Conservation (phyloP, 2,113 vertebrate species). For the Mormoops blainvillei region DNA sequence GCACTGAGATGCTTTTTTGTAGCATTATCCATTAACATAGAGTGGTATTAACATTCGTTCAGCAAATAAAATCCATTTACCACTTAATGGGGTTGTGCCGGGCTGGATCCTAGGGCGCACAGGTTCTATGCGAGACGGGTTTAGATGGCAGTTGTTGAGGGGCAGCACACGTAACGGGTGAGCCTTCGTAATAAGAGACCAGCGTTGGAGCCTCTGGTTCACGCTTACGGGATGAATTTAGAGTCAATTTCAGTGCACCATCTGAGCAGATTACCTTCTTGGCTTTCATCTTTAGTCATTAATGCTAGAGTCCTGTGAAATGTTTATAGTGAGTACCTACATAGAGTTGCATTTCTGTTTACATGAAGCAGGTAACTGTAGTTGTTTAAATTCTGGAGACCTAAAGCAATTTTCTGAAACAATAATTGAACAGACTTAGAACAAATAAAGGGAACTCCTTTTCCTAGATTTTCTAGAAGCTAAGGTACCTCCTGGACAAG, state of each 20-base stretch:
- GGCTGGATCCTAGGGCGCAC: not conserved
- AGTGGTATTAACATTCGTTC: slow-evolving; percentile 45
- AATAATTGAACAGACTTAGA: not conserved
- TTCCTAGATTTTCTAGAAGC: not conserved
- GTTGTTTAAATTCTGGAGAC: not conserved
- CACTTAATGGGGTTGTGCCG: not conserved
- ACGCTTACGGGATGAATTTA: not conserved
- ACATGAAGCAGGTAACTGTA: not conserved
- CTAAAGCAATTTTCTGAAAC: not conserved
- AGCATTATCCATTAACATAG: not conserved
- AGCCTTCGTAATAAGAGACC: not conserved
- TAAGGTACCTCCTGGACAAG: not conserved
- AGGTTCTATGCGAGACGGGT: not conserved
- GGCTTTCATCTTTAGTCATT: not conserved
- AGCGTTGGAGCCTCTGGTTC: not conserved
- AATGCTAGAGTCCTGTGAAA: not conserved
- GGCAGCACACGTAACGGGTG: too few relatives aligned
- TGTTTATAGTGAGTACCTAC: not conserved
- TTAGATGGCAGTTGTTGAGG: not conserved
- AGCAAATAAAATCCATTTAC: slow-evolving; percentile 65
- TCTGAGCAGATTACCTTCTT: not conserved
- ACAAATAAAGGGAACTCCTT: not conserved
- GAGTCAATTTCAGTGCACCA: not conserved
- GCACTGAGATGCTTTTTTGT: not conserved
- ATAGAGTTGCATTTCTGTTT: not conserved